Conservation (phyloP, 2,113 vertebrate genomes). For the Tetrax tetrax region DNA sequence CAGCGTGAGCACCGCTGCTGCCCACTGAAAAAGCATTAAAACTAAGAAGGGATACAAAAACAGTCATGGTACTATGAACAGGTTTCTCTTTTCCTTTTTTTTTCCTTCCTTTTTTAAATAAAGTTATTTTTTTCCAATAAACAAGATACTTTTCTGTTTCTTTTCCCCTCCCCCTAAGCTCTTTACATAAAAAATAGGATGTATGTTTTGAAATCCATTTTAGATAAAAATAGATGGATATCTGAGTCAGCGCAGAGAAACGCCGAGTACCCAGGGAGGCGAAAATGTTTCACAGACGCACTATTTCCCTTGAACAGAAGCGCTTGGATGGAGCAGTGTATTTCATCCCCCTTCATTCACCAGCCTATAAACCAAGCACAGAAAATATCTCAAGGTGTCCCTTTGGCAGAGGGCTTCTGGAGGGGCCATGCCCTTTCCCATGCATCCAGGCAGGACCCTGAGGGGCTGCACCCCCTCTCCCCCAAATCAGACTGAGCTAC, state of each 20-base stretch:
- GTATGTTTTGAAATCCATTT: neutral
- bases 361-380: neutral
- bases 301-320: neutral
- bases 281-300: neutral
- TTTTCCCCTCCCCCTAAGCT: neutral
- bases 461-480: neutral
- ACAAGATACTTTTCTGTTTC: neutral
- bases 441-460: neutral
- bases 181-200: neutral
- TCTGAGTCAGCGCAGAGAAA: neutral
- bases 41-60: neutral
- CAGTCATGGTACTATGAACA: too few relatives aligned
- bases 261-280: neutral
- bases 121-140: neutral
- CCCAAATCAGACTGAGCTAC: neutral
- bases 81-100: neutral
- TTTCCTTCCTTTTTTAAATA: too few relatives aligned
- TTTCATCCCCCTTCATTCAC: neutral
- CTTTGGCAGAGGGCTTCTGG: neutral
- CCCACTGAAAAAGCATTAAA: neutral
- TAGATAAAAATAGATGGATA: neutral
- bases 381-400: neutral
- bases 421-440: accelerated
- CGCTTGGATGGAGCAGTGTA: accelerated
- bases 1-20: neutral